These are phyloP conservation scores for Hypena proboscidalis DNA, from an alignment of 2,888 invertebrate genomes.

Conservation along the genomic window DNA sequence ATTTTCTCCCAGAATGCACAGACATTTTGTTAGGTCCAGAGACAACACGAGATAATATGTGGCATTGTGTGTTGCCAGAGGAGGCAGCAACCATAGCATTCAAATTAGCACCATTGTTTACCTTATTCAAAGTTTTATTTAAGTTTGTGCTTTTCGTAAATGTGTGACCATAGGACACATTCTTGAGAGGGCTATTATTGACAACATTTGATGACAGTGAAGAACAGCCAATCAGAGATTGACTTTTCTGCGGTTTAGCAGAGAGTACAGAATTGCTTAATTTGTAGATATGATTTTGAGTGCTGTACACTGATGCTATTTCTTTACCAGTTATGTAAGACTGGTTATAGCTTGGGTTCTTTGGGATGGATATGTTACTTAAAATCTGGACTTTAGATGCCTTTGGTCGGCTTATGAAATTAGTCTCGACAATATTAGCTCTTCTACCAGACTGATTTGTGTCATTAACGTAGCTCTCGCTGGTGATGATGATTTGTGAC, in stretches of 20 bases:
- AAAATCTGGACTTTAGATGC: constrained; percentile 81
- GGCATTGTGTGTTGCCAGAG: constrained; percentile 75
- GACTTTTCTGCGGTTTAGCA: constrained; percentile 71
- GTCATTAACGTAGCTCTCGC: constrained; percentile 77
- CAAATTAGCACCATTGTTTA: constrained; percentile 81
- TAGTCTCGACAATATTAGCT: constrained; percentile 74
- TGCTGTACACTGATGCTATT: constrained; percentile 68
- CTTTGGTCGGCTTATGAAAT: constrained; percentile 70
- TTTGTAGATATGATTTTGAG: constrained; percentile 78
- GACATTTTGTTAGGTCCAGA: constrained; percentile 81
- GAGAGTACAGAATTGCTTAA: constrained; percentile 75
- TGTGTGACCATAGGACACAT: constrained; percentile 73
- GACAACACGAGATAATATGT: constrained; percentile 78
- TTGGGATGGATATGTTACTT: constrained; percentile 79
- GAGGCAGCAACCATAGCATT: constrained; percentile 75
- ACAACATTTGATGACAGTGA: constrained; percentile 67
- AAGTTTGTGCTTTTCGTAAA: constrained; percentile 75
- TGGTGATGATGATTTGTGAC: constrained; percentile 80
- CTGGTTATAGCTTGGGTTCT: constrained; percentile 71
- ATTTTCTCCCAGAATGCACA: constrained; percentile 77
- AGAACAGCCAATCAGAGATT: constrained; percentile 74
- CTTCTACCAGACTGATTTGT: constrained; percentile 62
- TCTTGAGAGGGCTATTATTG: constrained; percentile 74
- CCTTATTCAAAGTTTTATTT: constrained; percentile 72
- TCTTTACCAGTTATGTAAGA: constrained; percentile 74